Conservation (phyloP, 2,113 vertebrate genomes). For the Heterochromis multidens region DNA sequence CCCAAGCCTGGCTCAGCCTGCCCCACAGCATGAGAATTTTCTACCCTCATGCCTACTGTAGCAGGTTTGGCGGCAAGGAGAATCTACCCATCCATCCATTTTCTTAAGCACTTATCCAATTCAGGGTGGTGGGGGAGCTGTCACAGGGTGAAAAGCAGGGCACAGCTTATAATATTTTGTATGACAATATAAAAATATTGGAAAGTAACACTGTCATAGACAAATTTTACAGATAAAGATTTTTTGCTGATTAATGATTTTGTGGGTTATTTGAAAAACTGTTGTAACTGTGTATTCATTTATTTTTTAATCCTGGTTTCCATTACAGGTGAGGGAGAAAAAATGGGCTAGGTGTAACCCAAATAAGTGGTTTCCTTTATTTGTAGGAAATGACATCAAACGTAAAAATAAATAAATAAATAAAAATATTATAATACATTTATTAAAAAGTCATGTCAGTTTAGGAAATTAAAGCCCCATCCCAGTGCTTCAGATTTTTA, state of each 20-base stretch:
- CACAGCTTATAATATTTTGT: background rate
- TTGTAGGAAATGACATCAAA: background rate
- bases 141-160: background rate
- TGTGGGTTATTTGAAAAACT: no score
- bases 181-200: background rate
- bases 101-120: background rate
- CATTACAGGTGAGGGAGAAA: background rate
- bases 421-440: no score
- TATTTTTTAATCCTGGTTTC: background rate
- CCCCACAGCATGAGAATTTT: conserved; percentile 90
- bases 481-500: background rate
- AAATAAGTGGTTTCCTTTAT: background rate
- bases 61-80: conserved; percentile 63
- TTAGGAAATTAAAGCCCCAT: background rate
- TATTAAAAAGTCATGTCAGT: no score
- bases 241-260: no score
- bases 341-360: background rate
- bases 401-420: no score
- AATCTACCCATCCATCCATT: background rate
- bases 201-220: background rate
- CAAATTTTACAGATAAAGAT: background rate
- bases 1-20: conserved; percentile 87
- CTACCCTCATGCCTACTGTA: conserved; percentile 92
- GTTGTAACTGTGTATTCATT: background rate
- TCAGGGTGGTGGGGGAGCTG: background rate